These are phyloP conservation scores for Intellagama lesueurii DNA, from an alignment of 2,797 vertebrate genomes.

Conservation along the genomic window DNA sequence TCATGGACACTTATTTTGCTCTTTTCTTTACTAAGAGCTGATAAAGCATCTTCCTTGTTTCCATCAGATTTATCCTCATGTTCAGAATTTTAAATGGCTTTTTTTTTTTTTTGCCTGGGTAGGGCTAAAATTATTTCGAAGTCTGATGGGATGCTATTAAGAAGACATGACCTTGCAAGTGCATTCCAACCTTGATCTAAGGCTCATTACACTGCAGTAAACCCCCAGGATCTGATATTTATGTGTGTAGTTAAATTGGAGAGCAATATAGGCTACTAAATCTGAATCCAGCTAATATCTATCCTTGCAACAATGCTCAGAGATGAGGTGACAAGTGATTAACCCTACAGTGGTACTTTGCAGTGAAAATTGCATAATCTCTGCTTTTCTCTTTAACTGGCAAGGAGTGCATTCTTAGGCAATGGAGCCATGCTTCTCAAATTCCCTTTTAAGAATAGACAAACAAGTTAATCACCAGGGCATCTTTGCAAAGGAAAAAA, in stretches of 20 bases:
- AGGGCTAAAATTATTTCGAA: slow-evolving; percentile 53
- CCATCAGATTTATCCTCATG: slow-evolving; percentile 3
- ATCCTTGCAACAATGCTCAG: slow-evolving; percentile 15
- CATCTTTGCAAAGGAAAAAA: slow-evolving; percentile 34
- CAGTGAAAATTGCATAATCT: slow-evolving; percentile 40
- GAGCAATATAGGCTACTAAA: slow-evolving; percentile 28
- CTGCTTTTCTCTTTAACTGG: slow-evolving; percentile 53
- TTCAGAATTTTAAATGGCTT: slow-evolving; percentile 8
- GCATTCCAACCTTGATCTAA: slow-evolving; percentile 49
- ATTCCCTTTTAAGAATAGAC: slow-evolving; percentile 30
- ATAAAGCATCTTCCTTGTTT: background rate
- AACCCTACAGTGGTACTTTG: slow-evolving; percentile 24
- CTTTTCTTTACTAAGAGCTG: background rate
- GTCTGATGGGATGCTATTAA: slow-evolving; percentile 58
- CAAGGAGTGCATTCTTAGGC: slow-evolving; percentile 45
- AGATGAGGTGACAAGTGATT: slow-evolving; percentile 35
- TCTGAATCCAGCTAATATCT: slow-evolving; percentile 28
- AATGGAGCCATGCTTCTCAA: slow-evolving; percentile 22
- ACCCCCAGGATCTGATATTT: slow-evolving; percentile 57
- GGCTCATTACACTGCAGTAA: slow-evolving; percentile 63
- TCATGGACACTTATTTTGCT: slow-evolving; percentile 9
- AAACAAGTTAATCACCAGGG: slow-evolving; percentile 22
- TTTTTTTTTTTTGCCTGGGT: slow-evolving; percentile 16
- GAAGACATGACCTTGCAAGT: slow-evolving; percentile 72
- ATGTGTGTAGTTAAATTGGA: slow-evolving; percentile 39